Conservation (phyloP, 2,113 vertebrate species). For the Hypanus sabinus region DNA sequence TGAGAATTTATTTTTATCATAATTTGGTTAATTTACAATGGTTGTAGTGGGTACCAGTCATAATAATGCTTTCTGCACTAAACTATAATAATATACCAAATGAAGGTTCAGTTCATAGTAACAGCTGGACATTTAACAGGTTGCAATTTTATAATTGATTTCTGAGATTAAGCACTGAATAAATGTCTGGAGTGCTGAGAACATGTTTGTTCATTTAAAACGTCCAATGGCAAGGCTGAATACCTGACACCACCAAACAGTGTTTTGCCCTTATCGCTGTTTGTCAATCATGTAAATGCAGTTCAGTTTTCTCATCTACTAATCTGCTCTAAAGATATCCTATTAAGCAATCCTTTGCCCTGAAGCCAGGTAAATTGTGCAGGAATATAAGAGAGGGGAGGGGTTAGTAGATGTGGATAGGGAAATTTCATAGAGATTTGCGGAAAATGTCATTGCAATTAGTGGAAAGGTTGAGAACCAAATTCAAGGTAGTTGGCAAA, state of each 20-base stretch:
- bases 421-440: no score
- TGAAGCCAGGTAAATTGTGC: not conserved
- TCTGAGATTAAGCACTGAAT: not conserved
- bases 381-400: no score
- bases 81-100: not conserved
- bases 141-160: not conserved
- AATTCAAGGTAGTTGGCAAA: no score
- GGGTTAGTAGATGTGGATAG: no score
- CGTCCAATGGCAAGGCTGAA: not conserved
- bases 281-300: not conserved
- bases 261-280: not conserved
- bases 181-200: no score
- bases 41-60: not conserved
- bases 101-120: not conserved
- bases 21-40: not conserved
- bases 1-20: not conserved
- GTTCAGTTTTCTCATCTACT: not conserved
- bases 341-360: not conserved
- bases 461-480: no score
- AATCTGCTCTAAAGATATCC: not conserved
- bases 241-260: not conserved
- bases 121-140: not conserved
- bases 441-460: no score
- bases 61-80: not conserved
- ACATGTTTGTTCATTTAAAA: not conserved